Evolutionary conservation across 2,113 vertebrate genomes (phyloP).

Genomic region (Lepus timidus): DNA sequence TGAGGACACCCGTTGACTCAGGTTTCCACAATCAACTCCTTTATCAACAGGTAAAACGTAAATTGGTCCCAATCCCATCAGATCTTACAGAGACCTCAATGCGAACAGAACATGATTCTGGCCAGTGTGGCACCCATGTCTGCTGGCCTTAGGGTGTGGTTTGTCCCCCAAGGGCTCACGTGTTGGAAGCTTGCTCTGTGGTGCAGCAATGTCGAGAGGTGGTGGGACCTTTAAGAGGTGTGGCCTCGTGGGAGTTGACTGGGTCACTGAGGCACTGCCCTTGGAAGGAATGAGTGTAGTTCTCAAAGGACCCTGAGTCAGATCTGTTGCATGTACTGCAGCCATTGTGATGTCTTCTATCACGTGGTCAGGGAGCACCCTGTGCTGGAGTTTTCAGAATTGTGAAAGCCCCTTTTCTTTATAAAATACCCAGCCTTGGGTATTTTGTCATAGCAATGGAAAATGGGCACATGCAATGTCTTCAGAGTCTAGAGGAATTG

Average conservation of each 20-base stretch:
- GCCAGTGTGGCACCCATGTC: neutral
- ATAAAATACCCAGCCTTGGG: neutral
- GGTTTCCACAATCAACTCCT: neutral
- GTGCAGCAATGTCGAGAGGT: too few relatives aligned
- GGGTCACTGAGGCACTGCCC: neutral
- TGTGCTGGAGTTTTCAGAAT: neutral
- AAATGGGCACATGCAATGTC: neutral
- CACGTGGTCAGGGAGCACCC: neutral
- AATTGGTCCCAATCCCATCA: neutral
- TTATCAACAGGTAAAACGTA: slow-evolving; percentile 30
- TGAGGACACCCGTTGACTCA: neutral
- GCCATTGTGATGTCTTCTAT: neutral
- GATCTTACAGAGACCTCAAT: neutral
- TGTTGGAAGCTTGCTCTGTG: neutral
- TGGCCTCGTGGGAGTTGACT: neutral
- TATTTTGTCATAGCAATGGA: neutral
- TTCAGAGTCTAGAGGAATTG: slow-evolving; percentile 19
- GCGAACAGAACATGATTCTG: neutral
- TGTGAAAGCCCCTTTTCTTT: neutral
- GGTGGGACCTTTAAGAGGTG: neutral
- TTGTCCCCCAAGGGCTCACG: neutral
- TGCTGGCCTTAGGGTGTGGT: neutral
- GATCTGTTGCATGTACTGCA: neutral
- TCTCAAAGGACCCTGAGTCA: neutral
- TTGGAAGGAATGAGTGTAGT: neutral